Base-by-base conservation (phyloP, 2,888 invertebrate species). In the Hanleya hanleyi region DNA sequence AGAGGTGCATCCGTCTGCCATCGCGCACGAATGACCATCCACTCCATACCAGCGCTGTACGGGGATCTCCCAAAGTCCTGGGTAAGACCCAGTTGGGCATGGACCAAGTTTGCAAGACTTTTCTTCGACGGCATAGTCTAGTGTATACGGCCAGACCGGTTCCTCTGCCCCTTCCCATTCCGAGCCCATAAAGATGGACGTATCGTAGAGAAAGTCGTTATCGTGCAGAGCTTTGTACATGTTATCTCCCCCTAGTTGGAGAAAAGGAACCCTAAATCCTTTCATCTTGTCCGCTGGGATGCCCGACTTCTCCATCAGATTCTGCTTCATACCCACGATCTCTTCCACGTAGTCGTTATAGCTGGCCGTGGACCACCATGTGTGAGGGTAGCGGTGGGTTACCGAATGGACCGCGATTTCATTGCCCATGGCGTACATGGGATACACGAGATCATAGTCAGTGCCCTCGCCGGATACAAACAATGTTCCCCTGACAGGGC, bases 401-500 rank as follows among this genome's bases (percentile, higher is more conserved):
- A 99, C 95, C 82, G 98, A 97, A 92, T 99, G 98, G 82, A 97
- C 97, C 80, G 98, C 98, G 92, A 99, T 96, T 93, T 99, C 98
- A 91, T 98, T 97, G 88, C 98, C 98, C 89, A 95, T 94, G 81
- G 97, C 93, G 92, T 97, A 97, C 78, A 98, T 93, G 92, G 97
- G 97, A 92, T 98, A 97, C 77, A 98, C 98, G 93, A 97, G 96
- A 92, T 97, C 96, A 92, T 99, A 99, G 92, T 98, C 97, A 70
- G 98, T 99, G 97, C 98, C 98, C 92, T 98, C 98, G 91, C 98
- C 98, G 68, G 97, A 97, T 75, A 98, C 97, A 92, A 97, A 99
- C 93, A 99, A 0, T 97, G 96, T 7, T 95, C 96, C 70, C 97
- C 96, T 87, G 96, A 92, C 92, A 0, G 91, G 91, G 73, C 93